phyloP scores from a whole-genome alignment of 2,797 vertebrate species.

The Tokudaia muenninki region DNA sequence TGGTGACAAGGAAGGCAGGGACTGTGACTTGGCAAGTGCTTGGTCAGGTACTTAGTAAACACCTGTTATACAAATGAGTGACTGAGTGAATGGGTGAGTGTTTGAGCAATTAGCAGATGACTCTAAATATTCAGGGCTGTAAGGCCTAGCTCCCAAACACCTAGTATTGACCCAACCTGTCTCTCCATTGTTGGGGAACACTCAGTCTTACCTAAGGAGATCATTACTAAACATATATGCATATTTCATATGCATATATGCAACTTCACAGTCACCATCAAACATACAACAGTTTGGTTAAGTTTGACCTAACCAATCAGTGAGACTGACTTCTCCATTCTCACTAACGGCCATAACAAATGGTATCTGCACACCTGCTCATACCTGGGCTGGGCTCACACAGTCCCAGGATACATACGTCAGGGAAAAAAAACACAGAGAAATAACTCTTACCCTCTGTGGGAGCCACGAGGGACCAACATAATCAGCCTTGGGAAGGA shows the following conservation, averaged over 20 bases:
- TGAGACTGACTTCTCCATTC: background rate
- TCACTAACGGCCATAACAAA: background rate
- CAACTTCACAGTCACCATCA: background rate
- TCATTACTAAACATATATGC: background rate
- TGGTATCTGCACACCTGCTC: background rate
- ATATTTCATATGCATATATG: background rate
- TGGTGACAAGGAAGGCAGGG: background rate
- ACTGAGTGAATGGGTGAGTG: background rate
- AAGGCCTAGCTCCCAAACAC: background rate
- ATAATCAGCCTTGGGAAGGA: background rate
- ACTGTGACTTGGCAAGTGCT: background rate
- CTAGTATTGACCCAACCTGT: background rate
- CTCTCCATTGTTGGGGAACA: background rate
- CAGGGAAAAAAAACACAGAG: background rate
- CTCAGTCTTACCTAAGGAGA: background rate
- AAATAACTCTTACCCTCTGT: background rate
- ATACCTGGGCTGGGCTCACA: background rate
- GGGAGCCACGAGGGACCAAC: background rate
- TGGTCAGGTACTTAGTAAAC: background rate
- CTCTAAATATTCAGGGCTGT: background rate
- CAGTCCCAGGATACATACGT: too few relatives aligned
- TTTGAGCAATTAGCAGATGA: background rate
- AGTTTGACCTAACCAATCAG: background rate
- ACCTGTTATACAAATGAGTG: background rate
- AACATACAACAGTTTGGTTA: background rate